A percentile compares a stretch with the other conserved stretches of the same genome.
Evolutionary conservation across 2,113 vertebrate species (phyloP).

Genomic region (Ondatra zibethicus): DNA sequence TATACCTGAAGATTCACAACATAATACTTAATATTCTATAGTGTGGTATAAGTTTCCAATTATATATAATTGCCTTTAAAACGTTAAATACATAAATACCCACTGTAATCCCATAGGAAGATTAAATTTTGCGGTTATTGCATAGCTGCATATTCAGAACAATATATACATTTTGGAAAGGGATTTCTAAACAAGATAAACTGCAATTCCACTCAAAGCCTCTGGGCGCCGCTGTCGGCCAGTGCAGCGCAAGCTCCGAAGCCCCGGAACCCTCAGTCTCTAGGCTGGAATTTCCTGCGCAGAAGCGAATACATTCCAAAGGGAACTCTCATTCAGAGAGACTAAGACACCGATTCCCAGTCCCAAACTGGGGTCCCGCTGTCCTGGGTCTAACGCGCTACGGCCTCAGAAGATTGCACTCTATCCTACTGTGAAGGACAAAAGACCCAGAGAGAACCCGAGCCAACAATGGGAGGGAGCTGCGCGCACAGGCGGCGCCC

Average conservation of each 20-base stretch:
- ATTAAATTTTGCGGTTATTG: background rate
- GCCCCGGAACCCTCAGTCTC: background rate
- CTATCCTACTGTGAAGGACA: background rate
- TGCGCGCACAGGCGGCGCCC: background rate
- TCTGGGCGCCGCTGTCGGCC: slow-evolving; percentile 80
- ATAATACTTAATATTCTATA: background rate
- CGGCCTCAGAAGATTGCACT: background rate
- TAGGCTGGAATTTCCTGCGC: background rate
- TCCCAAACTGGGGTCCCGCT: background rate
- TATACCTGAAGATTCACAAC: slow-evolving; percentile 2
- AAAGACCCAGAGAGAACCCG: background rate
- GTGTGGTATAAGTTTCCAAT: background rate
- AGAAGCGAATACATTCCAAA: background rate
- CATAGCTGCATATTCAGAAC: background rate
- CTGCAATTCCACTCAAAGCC: background rate
- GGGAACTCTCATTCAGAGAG: background rate
- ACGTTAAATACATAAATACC: background rate
- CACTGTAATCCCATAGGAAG: background rate
- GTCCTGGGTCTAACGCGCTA: background rate
- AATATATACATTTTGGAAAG: background rate
- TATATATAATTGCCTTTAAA: background rate
- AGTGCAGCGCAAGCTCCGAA: slow-evolving; percentile 48
- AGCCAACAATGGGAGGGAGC: slow-evolving; percentile 30
- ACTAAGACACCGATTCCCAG: background rate
- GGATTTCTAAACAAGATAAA: slow-evolving; percentile 1